These are phyloP conservation scores for Salvelinus fontinalis DNA, from an alignment of 2,113 vertebrate genomes.

Conservation along the genomic window DNA sequence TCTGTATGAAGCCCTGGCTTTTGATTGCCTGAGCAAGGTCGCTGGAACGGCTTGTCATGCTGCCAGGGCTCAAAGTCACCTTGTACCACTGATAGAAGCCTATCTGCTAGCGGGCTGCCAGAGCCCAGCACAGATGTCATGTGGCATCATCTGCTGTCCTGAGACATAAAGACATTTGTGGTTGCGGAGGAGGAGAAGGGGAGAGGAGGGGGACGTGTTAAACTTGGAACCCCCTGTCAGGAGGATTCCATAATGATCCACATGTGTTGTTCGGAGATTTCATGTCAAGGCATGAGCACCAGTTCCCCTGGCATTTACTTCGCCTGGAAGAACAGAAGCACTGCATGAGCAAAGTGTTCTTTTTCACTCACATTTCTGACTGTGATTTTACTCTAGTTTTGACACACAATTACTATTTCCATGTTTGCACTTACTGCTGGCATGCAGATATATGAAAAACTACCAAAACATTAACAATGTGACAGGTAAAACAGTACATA, in stretches of 20 bases:
- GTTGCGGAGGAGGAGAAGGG: not conserved
- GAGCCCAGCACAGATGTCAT: conserved; percentile 40
- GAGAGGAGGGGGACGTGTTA: not conserved
- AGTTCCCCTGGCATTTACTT: too few relatives aligned
- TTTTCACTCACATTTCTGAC: too few relatives aligned
- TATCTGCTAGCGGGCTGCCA: conserved; percentile 31
- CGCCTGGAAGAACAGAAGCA: not conserved
- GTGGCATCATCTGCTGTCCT: conserved; percentile 34
- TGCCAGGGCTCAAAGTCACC: conserved; percentile 49
- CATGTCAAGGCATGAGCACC: not conserved
- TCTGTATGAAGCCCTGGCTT: conserved; percentile 28
- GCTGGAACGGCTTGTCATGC: conserved; percentile 33
- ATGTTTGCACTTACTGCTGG: too few relatives aligned
- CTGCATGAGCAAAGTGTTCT: not conserved
- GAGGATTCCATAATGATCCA: not conserved
- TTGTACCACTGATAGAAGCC: conserved; percentile 34
- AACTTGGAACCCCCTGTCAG: not conserved
- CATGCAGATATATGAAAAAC: too few relatives aligned
- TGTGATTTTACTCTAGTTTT: too few relatives aligned
- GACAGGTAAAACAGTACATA: too few relatives aligned
- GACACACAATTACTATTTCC: too few relatives aligned
- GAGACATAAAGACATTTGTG: conserved; percentile 13
- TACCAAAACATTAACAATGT: too few relatives aligned
- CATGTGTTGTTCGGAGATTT: not conserved
- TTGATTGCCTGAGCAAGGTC: conserved; percentile 38